phyloP scores from a whole-genome alignment of 2,888 invertebrate species.

The Acrobasis consociella region DNA sequence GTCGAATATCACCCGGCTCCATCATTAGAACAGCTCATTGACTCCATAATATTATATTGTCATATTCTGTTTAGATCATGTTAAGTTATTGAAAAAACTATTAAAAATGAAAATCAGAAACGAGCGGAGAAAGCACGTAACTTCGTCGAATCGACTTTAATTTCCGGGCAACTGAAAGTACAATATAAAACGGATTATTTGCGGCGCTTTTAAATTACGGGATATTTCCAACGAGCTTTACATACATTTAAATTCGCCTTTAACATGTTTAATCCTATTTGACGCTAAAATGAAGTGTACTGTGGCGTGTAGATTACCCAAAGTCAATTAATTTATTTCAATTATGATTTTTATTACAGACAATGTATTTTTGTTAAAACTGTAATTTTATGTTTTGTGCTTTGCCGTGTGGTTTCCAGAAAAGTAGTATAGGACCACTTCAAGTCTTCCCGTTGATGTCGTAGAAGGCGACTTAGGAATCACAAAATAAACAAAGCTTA shows the following conservation, averaged over 20 bases:
- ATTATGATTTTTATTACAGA: too few relatives aligned
- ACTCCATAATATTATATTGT: too few relatives aligned
- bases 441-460: too few relatives aligned
- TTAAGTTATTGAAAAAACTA: neutral
- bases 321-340: neutral
- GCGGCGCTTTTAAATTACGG: neutral
- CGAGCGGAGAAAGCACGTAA: neutral
- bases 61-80: too few relatives aligned
- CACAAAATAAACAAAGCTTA: too few relatives aligned
- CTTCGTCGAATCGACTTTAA: neutral
- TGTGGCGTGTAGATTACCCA: neutral
- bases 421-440: too few relatives aligned
- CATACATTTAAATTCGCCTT: slow-evolving; percentile 1
- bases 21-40: too few relatives aligned
- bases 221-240: slow-evolving; percentile 9
- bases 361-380: too few relatives aligned
- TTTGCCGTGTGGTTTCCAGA: too few relatives aligned
- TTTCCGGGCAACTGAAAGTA: neutral
- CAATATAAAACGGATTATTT: neutral
- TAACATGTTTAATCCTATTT: slow-evolving; percentile 13
- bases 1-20: too few relatives aligned
- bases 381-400: too few relatives aligned
- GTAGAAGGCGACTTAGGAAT: too few relatives aligned
- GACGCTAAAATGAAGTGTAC: slow-evolving; percentile 1
- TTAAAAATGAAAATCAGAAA: neutral